A percentile compares a stretch with the other conserved stretches of the same genome.
Conservation (phyloP, 2,113 vertebrate species). For the Synchiropus splendidus region DNA sequence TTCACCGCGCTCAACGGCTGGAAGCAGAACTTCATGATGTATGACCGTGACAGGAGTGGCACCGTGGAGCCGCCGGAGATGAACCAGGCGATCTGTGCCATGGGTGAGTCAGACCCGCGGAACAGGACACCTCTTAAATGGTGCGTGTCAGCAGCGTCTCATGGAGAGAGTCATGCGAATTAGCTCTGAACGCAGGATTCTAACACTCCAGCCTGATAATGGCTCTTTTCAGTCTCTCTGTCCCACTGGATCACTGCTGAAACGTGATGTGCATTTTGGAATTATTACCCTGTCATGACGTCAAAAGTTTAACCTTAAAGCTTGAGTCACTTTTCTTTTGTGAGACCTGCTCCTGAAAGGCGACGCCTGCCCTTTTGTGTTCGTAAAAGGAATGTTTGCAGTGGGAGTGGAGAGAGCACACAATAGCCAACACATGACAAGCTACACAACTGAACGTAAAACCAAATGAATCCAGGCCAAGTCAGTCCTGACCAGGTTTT, state of each 20-base stretch:
- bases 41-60: conserved; percentile 78
- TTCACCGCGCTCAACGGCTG: conserved; percentile 77
- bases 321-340: too few relatives aligned
- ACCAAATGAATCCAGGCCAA: too few relatives aligned
- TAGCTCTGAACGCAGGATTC: conserved; percentile 1
- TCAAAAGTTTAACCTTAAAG: too few relatives aligned
- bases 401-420: background rate
- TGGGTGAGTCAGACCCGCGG: conserved; percentile 69
- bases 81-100: conserved; percentile 68
- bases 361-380: too few relatives aligned
- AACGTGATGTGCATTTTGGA: too few relatives aligned
- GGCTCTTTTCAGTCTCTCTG: too few relatives aligned
- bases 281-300: too few relatives aligned
- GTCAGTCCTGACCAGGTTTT: background rate
- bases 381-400: too few relatives aligned
- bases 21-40: conserved; percentile 86
- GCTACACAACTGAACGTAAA: background rate
- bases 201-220: background rate
- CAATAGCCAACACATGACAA: too few relatives aligned
- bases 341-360: too few relatives aligned
- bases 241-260: too few relatives aligned
- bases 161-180: background rate
- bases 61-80: conserved; percentile 79
- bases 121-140: background rate
- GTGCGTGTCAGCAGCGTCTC: background rate